phyloP scores from a whole-genome alignment of 2,113 vertebrate species.

The Hipposideros armiger region DNA sequence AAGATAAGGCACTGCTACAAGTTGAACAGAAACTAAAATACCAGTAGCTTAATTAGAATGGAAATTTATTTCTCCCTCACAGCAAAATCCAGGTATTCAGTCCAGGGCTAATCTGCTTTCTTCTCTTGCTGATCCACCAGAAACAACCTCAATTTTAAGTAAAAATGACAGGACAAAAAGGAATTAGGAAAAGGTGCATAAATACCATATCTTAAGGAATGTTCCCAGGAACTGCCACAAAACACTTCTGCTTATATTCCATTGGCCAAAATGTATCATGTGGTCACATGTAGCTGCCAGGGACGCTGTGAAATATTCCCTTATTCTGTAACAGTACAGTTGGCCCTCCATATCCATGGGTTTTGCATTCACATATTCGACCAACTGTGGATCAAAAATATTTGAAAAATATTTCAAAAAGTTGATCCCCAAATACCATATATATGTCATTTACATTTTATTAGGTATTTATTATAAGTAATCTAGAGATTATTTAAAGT shows the following conservation, averaged over 20 bases:
- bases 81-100: not conserved
- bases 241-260: not conserved
- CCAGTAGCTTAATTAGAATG: not conserved
- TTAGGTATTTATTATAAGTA: not conserved
- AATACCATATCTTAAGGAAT: not conserved
- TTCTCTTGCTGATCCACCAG: not conserved
- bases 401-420: not conserved
- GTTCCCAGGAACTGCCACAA: not conserved
- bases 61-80: not conserved
- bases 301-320: not conserved
- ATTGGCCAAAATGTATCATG: not conserved
- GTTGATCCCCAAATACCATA: not conserved
- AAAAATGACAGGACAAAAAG: not conserved
- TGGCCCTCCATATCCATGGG: not conserved
- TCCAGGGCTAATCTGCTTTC: not conserved
- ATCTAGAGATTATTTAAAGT: not conserved
- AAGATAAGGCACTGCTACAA: not conserved
- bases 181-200: fast-evolving
- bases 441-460: not conserved
- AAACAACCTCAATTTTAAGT: not conserved
- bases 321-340: not conserved
- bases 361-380: not conserved
- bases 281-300: not conserved
- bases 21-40: not conserved
- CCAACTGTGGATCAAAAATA: not conserved